Evolutionary conservation across 2,113 vertebrate genomes (phyloP).

Genomic region (Reinhardtius hippoglossoides): DNA sequence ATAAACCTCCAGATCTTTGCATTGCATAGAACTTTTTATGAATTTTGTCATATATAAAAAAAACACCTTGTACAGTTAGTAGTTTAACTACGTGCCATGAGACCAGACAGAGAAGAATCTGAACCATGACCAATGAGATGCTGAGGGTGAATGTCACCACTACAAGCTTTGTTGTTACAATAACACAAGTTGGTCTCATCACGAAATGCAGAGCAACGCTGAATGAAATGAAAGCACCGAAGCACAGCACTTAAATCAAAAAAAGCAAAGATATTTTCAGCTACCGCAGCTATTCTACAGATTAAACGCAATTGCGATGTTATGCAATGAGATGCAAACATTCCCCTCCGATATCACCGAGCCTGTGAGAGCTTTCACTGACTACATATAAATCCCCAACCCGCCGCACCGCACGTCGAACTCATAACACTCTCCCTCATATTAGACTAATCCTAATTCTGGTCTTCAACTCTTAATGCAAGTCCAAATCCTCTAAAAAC

Average conservation of each 20-base stretch:
- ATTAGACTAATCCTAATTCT: constrained; percentile 47
- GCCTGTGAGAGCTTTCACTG: background rate
- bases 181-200: background rate
- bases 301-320: background rate
- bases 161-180: background rate
- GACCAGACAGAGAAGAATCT: background rate
- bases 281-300: too few relatives aligned
- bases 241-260: too few relatives aligned
- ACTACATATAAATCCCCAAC: background rate
- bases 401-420: background rate
- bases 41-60: too few relatives aligned
- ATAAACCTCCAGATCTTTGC: too few relatives aligned
- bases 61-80: too few relatives aligned
- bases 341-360: background rate
- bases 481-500: constrained; percentile 53
- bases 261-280: too few relatives aligned
- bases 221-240: background rate
- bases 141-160: too few relatives aligned
- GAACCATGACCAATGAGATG: background rate
- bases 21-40: too few relatives aligned
- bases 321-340: background rate
- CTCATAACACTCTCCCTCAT: constrained; percentile 22
- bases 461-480: constrained; percentile 32
- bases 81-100: background rate
- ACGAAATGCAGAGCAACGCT: background rate